Evolutionary conservation across 2,113 vertebrate genomes (phyloP).

Genomic region (Pungitius pungitius): DNA sequence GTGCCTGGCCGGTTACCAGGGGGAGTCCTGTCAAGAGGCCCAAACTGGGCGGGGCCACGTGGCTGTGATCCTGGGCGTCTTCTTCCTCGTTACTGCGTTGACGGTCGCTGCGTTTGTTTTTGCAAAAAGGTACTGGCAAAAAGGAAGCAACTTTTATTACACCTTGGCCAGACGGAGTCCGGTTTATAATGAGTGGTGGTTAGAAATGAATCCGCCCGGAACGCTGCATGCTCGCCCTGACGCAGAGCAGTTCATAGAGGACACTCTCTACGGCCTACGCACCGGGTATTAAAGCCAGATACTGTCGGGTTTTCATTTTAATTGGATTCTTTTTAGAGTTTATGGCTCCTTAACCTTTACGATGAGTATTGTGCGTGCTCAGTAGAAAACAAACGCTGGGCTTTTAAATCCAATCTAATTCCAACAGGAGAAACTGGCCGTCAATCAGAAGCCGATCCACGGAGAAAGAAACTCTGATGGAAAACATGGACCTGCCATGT

Average conservation of each 20-base stretch:
- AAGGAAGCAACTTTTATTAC: neutral
- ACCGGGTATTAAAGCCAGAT: neutral
- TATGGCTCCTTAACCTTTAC: too few species aligned
- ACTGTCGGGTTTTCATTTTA: neutral
- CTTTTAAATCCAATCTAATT: neutral
- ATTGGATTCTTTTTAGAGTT: neutral
- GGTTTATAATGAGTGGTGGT: neutral
- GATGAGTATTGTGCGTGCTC: too few species aligned
- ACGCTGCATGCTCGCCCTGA: neutral
- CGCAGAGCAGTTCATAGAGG: neutral
- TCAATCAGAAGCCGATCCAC: conserved; percentile 18
- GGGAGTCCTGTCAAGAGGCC: conserved; percentile 83
- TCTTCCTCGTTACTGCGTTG: conserved; percentile 29
- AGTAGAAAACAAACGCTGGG: neutral
- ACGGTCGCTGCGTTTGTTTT: conserved; percentile 30
- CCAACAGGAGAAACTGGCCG: conserved; percentile 53
- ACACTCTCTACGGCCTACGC: neutral
- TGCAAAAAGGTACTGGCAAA: conserved; percentile 58
- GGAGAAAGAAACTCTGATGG: conserved; percentile 80
- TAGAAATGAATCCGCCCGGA: neutral
- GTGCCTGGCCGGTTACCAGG: conserved; percentile 80
- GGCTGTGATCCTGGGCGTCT: conserved; percentile 53
- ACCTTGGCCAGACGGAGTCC: neutral
- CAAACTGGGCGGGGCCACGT: conserved; percentile 24
- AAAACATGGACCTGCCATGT: conserved; percentile 66